Conservation (phyloP, 2,888 invertebrate genomes). For the Octonoba sinensis region DNA sequence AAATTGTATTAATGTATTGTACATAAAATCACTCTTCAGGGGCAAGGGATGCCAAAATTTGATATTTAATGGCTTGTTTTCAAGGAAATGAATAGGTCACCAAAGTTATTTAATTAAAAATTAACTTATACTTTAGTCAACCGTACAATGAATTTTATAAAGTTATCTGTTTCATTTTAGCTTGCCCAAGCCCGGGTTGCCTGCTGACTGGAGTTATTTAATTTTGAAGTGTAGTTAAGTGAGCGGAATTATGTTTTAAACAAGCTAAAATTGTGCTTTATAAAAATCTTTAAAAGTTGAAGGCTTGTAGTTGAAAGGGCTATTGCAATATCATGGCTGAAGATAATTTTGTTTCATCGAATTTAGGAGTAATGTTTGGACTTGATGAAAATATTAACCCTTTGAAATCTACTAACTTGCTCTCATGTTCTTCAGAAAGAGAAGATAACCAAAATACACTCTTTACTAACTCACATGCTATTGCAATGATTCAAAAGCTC, state of each 20-base stretch:
- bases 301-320: slow-evolving; percentile 33
- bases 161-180: slow-evolving; percentile 58
- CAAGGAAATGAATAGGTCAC: too few relatives aligned
- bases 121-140: too few relatives aligned
- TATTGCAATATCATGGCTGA: slow-evolving; percentile 46
- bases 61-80: too few relatives aligned
- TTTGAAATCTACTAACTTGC: slow-evolving; percentile 52
- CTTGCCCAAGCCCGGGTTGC: slow-evolving; percentile 61
- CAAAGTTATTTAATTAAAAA: too few relatives aligned
- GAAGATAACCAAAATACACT: slow-evolving; percentile 61
- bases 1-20: too few relatives aligned
- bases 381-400: slow-evolving; percentile 61
- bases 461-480: slow-evolving; percentile 52
- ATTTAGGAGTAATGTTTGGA: slow-evolving; percentile 47
- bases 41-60: too few relatives aligned
- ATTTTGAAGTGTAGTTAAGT: slow-evolving; percentile 57
- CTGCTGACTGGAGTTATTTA: slow-evolving; percentile 62
- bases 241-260: slow-evolving; percentile 50
- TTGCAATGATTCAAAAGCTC: slow-evolving; percentile 45
- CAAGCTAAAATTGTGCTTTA: slow-evolving; percentile 45
- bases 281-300: slow-evolving; percentile 28
- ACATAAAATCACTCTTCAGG: too few relatives aligned
- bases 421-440: slow-evolving; percentile 41
- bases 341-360: slow-evolving; percentile 55
- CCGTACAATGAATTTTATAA: slow-evolving; percentile 30